Conservation (phyloP, 2,113 vertebrate genomes). For the Sapajus apella region DNA sequence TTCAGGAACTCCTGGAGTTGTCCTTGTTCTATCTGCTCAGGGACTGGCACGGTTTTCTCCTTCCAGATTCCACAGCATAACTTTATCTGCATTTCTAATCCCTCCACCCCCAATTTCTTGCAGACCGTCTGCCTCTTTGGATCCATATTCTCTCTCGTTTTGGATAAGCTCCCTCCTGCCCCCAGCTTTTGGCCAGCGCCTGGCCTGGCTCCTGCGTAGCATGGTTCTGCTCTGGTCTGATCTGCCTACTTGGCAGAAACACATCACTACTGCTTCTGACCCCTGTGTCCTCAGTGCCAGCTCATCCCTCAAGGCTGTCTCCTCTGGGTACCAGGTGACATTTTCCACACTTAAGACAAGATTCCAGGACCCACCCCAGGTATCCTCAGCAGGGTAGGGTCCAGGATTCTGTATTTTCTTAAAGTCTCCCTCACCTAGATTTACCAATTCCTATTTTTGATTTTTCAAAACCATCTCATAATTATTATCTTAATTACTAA, state of each 20-base stretch:
- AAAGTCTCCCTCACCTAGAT: not conserved
- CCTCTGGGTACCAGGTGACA: not conserved
- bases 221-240: not conserved
- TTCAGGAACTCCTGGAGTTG: not conserved
- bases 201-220: not conserved
- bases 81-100: constrained; percentile 20
- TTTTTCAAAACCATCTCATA: not conserved
- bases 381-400: fast-evolving
- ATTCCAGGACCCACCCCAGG: not conserved
- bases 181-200: not conserved
- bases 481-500: not conserved
- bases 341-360: not conserved
- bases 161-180: not conserved
- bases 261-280: not conserved
- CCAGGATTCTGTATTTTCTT: not conserved
- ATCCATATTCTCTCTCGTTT: not conserved
- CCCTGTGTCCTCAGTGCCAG: not conserved
- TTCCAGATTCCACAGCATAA: not conserved
- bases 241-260: not conserved
- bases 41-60: constrained; percentile 26
- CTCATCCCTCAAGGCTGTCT: not conserved
- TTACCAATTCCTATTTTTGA: not conserved
- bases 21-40: not conserved
- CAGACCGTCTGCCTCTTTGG: not conserved
- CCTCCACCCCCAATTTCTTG: not conserved